phyloP scores from a whole-genome alignment of 2,888 invertebrate genomes.

The Zaprionus lineosus region DNA sequence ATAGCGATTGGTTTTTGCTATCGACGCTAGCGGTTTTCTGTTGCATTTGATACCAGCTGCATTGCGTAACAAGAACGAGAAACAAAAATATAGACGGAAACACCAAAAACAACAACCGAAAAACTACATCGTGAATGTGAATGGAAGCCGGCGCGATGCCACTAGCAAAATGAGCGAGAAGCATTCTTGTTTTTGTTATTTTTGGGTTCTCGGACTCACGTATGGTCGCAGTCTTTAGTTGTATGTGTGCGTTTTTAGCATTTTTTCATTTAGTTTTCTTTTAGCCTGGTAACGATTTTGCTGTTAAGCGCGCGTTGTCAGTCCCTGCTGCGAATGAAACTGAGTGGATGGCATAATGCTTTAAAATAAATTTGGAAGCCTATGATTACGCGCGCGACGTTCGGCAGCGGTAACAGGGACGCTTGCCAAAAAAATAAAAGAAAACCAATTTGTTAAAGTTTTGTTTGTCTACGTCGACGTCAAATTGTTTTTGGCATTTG shows the following conservation, averaged over 20 bases:
- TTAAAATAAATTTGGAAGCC: slow-evolving; percentile 78
- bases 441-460: slow-evolving; percentile 69
- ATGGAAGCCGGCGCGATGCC: slow-evolving; percentile 48
- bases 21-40: slow-evolving; percentile 14
- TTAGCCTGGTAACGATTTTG: slow-evolving; percentile 28
- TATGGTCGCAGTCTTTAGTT: slow-evolving; percentile 12
- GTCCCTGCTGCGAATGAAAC: slow-evolving; percentile 41
- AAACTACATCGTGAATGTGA: slow-evolving; percentile 49
- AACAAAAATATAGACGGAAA: slow-evolving; percentile 21
- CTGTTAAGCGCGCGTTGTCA: slow-evolving; percentile 59
- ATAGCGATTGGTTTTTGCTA: slow-evolving; percentile 28
- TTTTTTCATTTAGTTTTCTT: slow-evolving; percentile 45
- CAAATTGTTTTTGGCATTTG: slow-evolving; percentile 54
- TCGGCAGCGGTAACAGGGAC: slow-evolving; percentile 23
- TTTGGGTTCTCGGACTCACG: slow-evolving; percentile 15
- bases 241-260: slow-evolving; percentile 13
- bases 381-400: slow-evolving; percentile 24
- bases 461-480: slow-evolving; percentile 39
- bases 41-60: slow-evolving; percentile 44
- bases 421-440: slow-evolving; percentile 64
- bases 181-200: slow-evolving; percentile 15
- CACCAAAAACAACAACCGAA: slow-evolving; percentile 39
- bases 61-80: slow-evolving; percentile 43
- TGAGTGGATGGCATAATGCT: slow-evolving; percentile 76
- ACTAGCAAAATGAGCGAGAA: slow-evolving; percentile 6